phyloP scores from a whole-genome alignment of 2,888 invertebrate species.

The Octodonta nipae region DNA sequence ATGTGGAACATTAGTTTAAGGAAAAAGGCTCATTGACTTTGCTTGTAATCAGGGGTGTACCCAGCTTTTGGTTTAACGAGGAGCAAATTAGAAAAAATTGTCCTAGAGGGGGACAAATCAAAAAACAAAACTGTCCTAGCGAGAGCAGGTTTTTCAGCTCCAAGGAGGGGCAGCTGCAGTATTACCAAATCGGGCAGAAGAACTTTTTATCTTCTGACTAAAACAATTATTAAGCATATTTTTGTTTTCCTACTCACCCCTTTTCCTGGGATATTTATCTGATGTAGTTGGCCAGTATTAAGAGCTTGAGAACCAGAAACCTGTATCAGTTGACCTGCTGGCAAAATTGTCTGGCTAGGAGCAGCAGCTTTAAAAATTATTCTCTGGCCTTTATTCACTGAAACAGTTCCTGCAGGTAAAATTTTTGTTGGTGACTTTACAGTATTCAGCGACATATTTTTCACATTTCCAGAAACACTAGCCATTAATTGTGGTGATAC shows the following conservation, averaged over 20 bases:
- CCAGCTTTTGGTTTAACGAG: too few species aligned
- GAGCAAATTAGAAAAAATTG: too few species aligned
- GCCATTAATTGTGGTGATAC: slow-evolving; percentile 20
- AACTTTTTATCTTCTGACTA: too few species aligned
- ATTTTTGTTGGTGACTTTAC: slow-evolving; percentile 60
- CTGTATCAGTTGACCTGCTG: slow-evolving; percentile 31
- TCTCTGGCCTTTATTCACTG: slow-evolving; percentile 41
- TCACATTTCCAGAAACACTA: slow-evolving; percentile 23
- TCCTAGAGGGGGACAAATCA: too few species aligned
- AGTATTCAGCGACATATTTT: slow-evolving; percentile 33
- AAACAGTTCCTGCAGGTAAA: slow-evolving; percentile 45
- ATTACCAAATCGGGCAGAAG: too few species aligned
- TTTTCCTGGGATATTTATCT: slow-evolving; percentile 58
- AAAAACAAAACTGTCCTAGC: too few species aligned
- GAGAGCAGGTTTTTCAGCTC: too few species aligned
- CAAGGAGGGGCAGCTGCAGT: too few species aligned
- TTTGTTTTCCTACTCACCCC: slow-evolving; percentile 44
- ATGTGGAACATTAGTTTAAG: too few species aligned
- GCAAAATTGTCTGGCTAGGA: slow-evolving; percentile 33
- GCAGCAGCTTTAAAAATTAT: slow-evolving; percentile 38
- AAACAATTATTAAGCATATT: too few species aligned
- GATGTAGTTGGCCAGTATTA: slow-evolving; percentile 46
- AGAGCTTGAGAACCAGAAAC: slow-evolving; percentile 30
- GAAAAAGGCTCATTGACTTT: too few species aligned
- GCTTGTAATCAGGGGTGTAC: too few species aligned